Percentiles rank a stretch among this genome's conserved stretches.
Conservation (phyloP, 2,113 vertebrate species). For the Anthoscopus minutus region DNA sequence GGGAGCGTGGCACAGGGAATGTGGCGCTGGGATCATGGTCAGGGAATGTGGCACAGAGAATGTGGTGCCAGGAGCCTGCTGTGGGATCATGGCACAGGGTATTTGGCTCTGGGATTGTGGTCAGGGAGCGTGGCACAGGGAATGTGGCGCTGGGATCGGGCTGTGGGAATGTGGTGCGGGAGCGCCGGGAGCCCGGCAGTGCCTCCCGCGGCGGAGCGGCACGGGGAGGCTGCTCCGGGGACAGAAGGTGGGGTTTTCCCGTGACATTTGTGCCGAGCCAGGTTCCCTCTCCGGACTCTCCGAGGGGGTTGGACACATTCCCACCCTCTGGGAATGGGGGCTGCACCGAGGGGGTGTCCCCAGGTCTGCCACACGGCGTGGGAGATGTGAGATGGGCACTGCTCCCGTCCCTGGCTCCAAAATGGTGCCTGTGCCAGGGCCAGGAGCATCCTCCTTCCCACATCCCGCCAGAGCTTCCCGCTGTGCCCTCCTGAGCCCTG, state of each 20-base stretch:
- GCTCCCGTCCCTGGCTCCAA: rapidly evolving
- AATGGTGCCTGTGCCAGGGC: neutral
- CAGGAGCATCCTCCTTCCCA: neutral
- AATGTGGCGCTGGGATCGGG: rapidly evolving
- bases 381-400: neutral
- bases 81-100: neutral
- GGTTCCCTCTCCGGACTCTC: neutral
- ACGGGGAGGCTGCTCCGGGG: neutral
- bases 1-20: neutral
- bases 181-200: rapidly evolving
- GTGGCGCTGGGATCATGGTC: rapidly evolving
- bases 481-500: neutral
- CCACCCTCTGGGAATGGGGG: neutral
- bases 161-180: neutral
- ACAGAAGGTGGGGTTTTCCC: neutral
- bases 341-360: neutral
- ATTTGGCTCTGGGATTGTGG: rapidly evolving
- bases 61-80: neutral
- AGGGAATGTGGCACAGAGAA: no score
- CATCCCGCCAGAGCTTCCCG: neutral
- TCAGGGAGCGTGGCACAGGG: neutral
- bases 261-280: rapidly evolving
- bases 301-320: rapidly evolving
- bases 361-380: rapidly evolving
- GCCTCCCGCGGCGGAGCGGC: neutral